Conservation (phyloP, 1,140 invertebrate genomes). For the Ephestia elutella region DNA sequence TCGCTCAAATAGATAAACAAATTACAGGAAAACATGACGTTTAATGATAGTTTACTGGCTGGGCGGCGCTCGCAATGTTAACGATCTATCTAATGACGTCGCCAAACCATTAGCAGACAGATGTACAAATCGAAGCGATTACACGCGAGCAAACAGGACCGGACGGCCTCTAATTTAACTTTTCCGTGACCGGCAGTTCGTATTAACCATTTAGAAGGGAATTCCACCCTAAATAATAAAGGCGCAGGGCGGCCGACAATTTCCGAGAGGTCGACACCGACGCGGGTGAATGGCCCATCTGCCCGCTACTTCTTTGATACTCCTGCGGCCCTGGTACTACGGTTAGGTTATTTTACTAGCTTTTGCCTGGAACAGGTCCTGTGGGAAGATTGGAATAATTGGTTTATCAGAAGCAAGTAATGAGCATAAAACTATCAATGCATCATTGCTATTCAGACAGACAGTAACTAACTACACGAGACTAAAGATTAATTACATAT, state of each 20-base stretch:
- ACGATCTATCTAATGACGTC: constrained; percentile 13
- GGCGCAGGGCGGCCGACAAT: constrained; percentile 38
- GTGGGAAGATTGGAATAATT: no score
- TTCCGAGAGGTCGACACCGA: constrained; percentile 33
- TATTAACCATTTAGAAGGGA: constrained; percentile 58
- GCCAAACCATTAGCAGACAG: constrained; percentile 30
- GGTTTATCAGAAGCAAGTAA: no score
- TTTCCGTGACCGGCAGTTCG: constrained; percentile 48
- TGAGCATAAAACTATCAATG: no score
- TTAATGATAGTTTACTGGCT: constrained; percentile 12
- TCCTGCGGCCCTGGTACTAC: constrained; percentile 28
- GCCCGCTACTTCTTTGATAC: constrained; percentile 41
- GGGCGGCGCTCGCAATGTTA: constrained; percentile 7
- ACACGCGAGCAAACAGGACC: constrained; percentile 38
- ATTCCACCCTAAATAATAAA: constrained; percentile 62
- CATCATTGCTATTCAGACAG: no score
- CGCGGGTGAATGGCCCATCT: constrained; percentile 25
- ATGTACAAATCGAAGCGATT: constrained; percentile 46
- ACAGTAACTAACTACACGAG: no score
- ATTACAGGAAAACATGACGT: constrained; percentile 15
- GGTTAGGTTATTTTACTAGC: neutral
- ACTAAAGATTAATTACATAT: neutral
- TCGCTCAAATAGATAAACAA: constrained; percentile 9
- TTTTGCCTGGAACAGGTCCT: no score
- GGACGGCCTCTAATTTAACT: constrained; percentile 53